phyloP scores from a whole-genome alignment of 2,113 vertebrate genomes.

The Probosciger aterrimus region DNA sequence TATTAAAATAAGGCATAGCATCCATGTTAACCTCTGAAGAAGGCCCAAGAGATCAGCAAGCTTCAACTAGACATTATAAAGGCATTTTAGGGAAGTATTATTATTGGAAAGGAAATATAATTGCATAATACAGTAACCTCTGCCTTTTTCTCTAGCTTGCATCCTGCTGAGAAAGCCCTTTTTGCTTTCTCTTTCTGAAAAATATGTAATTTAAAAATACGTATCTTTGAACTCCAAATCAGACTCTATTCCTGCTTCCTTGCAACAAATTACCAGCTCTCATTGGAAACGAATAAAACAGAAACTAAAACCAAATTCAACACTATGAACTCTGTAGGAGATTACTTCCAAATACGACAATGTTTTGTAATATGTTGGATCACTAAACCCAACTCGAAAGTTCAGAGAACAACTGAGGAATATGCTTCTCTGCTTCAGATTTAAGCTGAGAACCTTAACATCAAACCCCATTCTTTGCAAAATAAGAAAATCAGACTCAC shows the following conservation, averaged over 20 bases:
- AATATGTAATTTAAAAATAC: neutral
- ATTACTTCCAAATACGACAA: neutral
- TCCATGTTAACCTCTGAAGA: neutral
- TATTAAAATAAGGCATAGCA: neutral
- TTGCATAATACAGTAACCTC: neutral
- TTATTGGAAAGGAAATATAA: neutral
- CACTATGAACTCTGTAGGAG: neutral
- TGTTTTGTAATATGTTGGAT: neutral
- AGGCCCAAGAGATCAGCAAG: neutral
- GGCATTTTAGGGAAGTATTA: neutral
- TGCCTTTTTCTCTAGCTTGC: neutral
- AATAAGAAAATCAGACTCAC: neutral
- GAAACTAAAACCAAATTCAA: slow-evolving; percentile 5
- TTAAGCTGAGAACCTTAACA: neutral
- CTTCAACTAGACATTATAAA: neutral
- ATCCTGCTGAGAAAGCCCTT: neutral
- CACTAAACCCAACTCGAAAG: neutral
- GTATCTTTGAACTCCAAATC: neutral
- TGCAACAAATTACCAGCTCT: neutral
- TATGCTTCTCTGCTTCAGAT: neutral
- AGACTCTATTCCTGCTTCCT: neutral
- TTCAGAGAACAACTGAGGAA: neutral
- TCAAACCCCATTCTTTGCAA: neutral
- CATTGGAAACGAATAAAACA: neutral
- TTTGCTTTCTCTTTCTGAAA: neutral